These are phyloP conservation scores for Corvus cornix DNA, from an alignment of 2,113 vertebrate species.

Conservation along the genomic window DNA sequence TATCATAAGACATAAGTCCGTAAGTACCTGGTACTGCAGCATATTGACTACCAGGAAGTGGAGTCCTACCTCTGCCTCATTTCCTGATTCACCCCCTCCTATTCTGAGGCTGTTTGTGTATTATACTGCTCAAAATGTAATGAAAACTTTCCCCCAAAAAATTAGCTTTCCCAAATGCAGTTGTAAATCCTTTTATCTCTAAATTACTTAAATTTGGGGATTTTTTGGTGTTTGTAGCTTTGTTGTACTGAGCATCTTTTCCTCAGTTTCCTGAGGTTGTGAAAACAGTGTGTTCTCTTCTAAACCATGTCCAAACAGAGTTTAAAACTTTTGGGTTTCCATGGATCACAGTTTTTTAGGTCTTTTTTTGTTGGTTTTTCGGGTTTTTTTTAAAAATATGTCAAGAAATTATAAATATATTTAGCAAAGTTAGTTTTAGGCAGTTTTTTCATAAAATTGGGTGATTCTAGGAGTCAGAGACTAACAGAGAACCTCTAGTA, in stretches of 20 bases:
- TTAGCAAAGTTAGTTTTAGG: neutral
- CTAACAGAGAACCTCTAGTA: neutral
- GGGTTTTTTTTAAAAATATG: neutral
- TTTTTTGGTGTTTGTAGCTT: neutral
- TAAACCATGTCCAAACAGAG: neutral
- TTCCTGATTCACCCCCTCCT: neutral
- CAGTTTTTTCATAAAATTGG: neutral
- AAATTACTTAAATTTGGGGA: neutral
- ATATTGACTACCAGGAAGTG: fast-evolving
- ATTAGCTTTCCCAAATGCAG: neutral
- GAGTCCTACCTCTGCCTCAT: neutral
- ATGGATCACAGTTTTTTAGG: neutral
- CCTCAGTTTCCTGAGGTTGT: neutral
- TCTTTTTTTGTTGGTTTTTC: neutral
- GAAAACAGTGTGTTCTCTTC: neutral
- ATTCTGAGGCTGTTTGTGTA: neutral
- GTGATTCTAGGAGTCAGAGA: neutral
- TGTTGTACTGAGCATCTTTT: neutral
- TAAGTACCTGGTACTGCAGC: neutral
- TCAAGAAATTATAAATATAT: neutral
- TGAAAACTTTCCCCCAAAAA: neutral
- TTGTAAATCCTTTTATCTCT: neutral
- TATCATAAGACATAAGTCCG: fast-evolving
- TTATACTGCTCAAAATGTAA: neutral
- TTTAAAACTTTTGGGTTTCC: neutral